phyloP scores from a whole-genome alignment of 2,113 vertebrate genomes.

The Ardeotis arabs region DNA sequence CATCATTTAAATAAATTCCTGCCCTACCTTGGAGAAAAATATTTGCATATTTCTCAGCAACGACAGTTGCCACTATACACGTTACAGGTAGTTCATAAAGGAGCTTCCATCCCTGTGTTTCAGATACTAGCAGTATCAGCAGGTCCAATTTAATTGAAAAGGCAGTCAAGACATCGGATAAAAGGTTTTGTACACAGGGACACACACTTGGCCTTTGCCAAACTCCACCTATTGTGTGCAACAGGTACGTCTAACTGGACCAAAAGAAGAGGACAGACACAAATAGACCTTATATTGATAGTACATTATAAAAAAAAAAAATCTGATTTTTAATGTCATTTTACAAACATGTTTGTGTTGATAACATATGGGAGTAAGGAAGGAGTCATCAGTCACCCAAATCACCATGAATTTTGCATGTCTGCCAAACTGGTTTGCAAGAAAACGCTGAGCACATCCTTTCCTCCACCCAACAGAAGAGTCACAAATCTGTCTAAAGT shows the following conservation, averaged over 20 bases:
- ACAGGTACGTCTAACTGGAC: background rate
- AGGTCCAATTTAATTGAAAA: background rate
- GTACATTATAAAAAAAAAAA: background rate
- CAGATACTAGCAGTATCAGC: background rate
- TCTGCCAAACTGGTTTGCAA: background rate
- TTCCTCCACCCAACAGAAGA: background rate
- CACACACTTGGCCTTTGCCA: background rate
- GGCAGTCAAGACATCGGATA: background rate
- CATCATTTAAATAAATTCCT: background rate
- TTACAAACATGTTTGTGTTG: background rate
- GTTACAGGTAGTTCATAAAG: background rate
- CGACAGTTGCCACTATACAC: background rate
- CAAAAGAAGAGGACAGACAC: background rate
- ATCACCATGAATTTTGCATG: background rate
- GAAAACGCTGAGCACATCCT: background rate
- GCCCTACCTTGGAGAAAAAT: background rate
- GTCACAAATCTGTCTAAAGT: background rate
- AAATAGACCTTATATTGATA: background rate
- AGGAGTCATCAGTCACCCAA: background rate
- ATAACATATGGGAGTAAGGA: background rate
- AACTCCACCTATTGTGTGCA: background rate
- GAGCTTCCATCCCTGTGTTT: background rate
- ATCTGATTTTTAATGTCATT: background rate
- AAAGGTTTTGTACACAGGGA: fast-evolving
- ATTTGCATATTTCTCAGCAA: background rate